These are phyloP conservation scores for Noctilio leporinus DNA, from an alignment of 2,113 vertebrate species.

Conservation along the genomic window DNA sequence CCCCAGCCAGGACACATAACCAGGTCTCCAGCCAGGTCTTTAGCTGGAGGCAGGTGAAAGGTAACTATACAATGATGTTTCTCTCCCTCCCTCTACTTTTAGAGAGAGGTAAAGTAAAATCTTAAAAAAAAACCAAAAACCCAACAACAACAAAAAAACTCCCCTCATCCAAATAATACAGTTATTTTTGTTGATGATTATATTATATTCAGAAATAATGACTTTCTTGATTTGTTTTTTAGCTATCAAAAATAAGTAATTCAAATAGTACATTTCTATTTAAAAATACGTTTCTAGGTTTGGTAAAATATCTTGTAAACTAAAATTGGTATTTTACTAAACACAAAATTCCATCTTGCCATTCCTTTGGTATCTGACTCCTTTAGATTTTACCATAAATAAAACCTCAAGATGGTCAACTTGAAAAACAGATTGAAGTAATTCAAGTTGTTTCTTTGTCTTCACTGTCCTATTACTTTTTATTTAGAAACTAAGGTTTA, in stretches of 20 bases:
- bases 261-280: not conserved
- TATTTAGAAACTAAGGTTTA: not conserved
- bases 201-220: not conserved
- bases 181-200: not conserved
- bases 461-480: too few species aligned
- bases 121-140: too few species aligned
- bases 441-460: not conserved
- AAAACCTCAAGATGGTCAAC: not conserved
- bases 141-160: too few species aligned
- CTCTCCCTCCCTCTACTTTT: too few species aligned
- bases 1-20: too few species aligned
- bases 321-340: not conserved
- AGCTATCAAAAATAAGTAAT: not conserved
- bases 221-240: not conserved
- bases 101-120: too few species aligned
- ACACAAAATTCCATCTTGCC: not conserved
- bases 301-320: not conserved
- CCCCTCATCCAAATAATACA: not conserved
- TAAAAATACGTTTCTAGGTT: not conserved
- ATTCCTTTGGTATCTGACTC: accelerated
- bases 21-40: too few species aligned
- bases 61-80: too few species aligned
- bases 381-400: not conserved
- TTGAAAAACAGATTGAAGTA: not conserved
- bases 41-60: too few species aligned